Evolutionary conservation across 2,888 invertebrate genomes (phyloP).

Genomic region (Aproaerema taeniolella): DNA sequence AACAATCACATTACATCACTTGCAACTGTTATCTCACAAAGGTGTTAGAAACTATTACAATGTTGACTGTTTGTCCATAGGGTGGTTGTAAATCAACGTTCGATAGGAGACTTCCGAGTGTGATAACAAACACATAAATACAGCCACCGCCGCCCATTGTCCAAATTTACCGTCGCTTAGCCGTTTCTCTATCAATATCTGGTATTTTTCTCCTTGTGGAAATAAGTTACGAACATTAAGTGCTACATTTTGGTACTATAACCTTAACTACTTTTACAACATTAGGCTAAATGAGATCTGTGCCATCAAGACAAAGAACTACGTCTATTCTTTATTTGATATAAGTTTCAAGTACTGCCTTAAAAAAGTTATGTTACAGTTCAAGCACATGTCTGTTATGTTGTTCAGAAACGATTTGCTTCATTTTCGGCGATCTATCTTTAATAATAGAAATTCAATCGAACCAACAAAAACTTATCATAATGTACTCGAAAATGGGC

Average conservation of each 20-base stretch:
- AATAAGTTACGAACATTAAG: conserved; percentile 17
- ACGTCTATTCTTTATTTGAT: background rate
- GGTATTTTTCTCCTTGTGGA: conserved; percentile 38
- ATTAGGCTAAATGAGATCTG: background rate
- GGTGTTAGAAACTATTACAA: conserved; percentile 50
- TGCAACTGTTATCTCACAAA: conserved; percentile 15
- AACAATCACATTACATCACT: conserved; percentile 2
- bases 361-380: too few relatives aligned
- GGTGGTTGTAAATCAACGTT: conserved; percentile 56
- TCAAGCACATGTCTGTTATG: too few relatives aligned
- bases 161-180: conserved; percentile 55
- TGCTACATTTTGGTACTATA: background rate
- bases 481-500: conserved; percentile 54
- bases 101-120: conserved; percentile 56
- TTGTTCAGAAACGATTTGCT: conserved; percentile 11
- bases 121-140: conserved; percentile 72
- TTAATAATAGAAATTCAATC: conserved; percentile 32
- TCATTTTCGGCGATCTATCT: conserved; percentile 15
- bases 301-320: background rate
- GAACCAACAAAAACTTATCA: conserved; percentile 51
- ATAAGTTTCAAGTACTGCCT: too few relatives aligned
- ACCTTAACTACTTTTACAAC: background rate
- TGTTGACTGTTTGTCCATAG: conserved; percentile 54
- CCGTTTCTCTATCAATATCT: conserved; percentile 37
- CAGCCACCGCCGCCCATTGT: conserved; percentile 54